Evolutionary conservation across 2,888 invertebrate genomes (phyloP).

Genomic region (Cybosia mesomella): DNA sequence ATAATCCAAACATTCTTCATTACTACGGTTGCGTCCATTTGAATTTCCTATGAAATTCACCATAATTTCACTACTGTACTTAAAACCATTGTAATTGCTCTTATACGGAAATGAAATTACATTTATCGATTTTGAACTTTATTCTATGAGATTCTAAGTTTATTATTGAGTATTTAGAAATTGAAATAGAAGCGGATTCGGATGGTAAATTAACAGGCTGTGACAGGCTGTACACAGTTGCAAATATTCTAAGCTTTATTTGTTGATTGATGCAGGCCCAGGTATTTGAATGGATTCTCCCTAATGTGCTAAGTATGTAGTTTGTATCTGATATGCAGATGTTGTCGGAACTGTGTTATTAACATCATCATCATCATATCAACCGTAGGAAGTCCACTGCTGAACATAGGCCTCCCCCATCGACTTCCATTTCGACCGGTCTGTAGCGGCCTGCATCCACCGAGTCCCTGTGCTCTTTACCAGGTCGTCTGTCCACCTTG

Average conservation of each 20-base stretch:
- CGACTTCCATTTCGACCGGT: too few relatives aligned
- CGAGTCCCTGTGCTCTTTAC: too few relatives aligned
- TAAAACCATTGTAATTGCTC: constrained; percentile 48
- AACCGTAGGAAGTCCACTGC: too few relatives aligned
- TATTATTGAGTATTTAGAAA: neutral
- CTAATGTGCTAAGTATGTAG: constrained; percentile 13
- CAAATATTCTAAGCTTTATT: constrained; percentile 52
- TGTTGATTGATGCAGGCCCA: constrained; percentile 30
- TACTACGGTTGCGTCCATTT: constrained; percentile 13
- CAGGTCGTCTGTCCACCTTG: too few relatives aligned
- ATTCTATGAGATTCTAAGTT: neutral
- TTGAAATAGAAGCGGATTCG: constrained; percentile 23
- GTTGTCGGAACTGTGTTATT: neutral
- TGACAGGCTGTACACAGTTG: constrained; percentile 50
- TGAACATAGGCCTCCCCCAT: too few relatives aligned
- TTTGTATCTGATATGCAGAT: constrained; percentile 5
- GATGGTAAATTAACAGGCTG: constrained; percentile 61
- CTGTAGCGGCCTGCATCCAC: too few relatives aligned
- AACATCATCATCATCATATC: too few relatives aligned
- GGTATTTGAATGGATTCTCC: constrained; percentile 8
- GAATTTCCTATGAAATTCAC: constrained; percentile 20
- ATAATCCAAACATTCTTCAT: neutral
- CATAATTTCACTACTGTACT: constrained; percentile 28
- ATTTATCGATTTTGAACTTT: constrained; percentile 20
- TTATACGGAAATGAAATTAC: constrained; percentile 18